phyloP scores from a whole-genome alignment of 2,113 vertebrate species.

The Parus major region DNA sequence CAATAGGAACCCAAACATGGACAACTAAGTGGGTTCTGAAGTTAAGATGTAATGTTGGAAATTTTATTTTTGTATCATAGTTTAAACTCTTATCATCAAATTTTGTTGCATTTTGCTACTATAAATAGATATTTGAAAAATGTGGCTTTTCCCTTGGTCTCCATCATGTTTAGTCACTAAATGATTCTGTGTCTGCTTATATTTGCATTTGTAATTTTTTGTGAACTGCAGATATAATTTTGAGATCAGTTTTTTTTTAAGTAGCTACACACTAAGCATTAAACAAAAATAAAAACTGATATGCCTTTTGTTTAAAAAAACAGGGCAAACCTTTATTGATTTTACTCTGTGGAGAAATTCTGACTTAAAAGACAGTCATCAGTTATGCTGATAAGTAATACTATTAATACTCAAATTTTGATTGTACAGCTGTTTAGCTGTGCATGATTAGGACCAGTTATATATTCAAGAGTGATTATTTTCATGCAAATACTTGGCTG shows the following conservation, averaged over 20 bases:
- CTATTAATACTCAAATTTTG: background rate
- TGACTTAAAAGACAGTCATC: background rate
- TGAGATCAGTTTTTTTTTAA: background rate
- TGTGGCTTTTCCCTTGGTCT: background rate
- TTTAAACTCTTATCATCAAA: background rate
- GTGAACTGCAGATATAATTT: background rate
- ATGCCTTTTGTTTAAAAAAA: background rate
- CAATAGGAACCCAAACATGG: background rate
- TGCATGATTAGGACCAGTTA: slow-evolving; percentile 20
- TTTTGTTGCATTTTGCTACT: background rate
- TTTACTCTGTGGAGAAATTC: background rate
- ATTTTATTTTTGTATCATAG: background rate
- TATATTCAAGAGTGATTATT: slow-evolving; percentile 48
- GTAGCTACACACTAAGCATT: background rate
- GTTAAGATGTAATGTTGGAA: background rate
- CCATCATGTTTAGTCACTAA: background rate
- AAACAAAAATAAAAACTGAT: background rate
- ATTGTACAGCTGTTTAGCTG: slow-evolving; percentile 18
- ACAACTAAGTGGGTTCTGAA: background rate
- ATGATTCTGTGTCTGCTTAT: background rate
- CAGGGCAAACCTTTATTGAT: background rate
- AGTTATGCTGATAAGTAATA: background rate
- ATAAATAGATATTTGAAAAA: background rate
- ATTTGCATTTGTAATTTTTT: background rate
- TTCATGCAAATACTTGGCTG: slow-evolving; percentile 56